These are phyloP conservation scores for Mesocentrotus franciscanus DNA, from an alignment of 53 echinoderm and acorn worm species.

Conservation along the genomic window DNA sequence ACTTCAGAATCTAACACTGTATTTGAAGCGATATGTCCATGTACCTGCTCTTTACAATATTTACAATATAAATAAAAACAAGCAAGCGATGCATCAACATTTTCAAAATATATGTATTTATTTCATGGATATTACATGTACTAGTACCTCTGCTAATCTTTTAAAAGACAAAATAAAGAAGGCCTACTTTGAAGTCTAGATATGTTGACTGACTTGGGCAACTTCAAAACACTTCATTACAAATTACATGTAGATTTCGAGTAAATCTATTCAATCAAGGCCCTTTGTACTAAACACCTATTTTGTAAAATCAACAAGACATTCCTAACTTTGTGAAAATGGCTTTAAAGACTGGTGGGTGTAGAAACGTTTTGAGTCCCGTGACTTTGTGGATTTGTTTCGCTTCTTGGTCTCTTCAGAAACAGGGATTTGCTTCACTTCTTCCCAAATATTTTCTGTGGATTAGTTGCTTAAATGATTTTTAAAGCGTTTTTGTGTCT, in stretches of 20 bases:
- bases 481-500: conserved; percentile 25
- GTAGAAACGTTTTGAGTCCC: background rate
- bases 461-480: conserved; percentile 39
- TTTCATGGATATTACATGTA: background rate
- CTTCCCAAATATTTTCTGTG: conserved; percentile 55
- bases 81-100: background rate
- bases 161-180: background rate
- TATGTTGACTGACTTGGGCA: background rate
- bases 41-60: too few species aligned
- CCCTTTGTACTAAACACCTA: background rate
- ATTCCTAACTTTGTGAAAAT: conserved; percentile 5
- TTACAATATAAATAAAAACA: background rate
- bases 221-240: background rate
- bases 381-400: conserved; percentile 37
- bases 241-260: conserved; percentile 6
- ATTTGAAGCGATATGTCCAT: too few species aligned
- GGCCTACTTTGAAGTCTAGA: too few species aligned
- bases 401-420: background rate
- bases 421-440: conserved; percentile 40
- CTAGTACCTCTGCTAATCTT: background rate
- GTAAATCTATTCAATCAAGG: conserved; percentile 8
- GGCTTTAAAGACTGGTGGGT: background rate
- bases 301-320: conserved; percentile 25
- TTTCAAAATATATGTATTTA: background rate
- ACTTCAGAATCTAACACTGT: too few species aligned